phyloP scores from a whole-genome alignment of 2,888 invertebrate genomes.

The Lissocephala sabroskyi region DNA sequence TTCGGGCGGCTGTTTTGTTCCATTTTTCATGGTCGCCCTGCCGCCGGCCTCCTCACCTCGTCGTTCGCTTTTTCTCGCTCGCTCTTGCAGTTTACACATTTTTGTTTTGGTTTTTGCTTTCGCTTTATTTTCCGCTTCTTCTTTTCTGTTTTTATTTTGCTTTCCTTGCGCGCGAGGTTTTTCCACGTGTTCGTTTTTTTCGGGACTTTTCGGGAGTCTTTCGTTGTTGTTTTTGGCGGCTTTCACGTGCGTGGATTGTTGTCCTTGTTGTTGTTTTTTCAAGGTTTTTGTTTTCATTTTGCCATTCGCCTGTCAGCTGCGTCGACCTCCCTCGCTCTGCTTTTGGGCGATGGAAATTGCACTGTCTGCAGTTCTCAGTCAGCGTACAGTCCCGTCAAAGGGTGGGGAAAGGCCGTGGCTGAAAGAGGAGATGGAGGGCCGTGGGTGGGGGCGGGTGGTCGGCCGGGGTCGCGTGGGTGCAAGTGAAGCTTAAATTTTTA shows the following conservation, averaged over 20 bases:
- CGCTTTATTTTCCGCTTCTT: slow-evolving; percentile 54
- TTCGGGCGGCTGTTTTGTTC: slow-evolving; percentile 58
- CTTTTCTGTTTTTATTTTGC: slow-evolving; percentile 28
- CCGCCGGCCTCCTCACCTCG: too few relatives aligned
- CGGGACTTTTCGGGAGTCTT: too few relatives aligned
- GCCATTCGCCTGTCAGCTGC: slow-evolving; percentile 65
- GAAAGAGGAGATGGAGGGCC: slow-evolving; percentile 9
- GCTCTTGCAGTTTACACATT: slow-evolving; percentile 58
- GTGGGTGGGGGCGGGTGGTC: slow-evolving; percentile 8
- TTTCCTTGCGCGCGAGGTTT: slow-evolving; percentile 10
- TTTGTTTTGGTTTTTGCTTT: slow-evolving; percentile 67
- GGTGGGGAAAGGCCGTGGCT: too few relatives aligned
- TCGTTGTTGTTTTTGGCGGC: too few relatives aligned
- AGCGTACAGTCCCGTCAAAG: too few relatives aligned
- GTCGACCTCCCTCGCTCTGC: slow-evolving; percentile 6
- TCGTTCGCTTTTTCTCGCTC: too few relatives aligned
- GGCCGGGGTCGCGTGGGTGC: slow-evolving; percentile 29
- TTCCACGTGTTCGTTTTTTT: slow-evolving; percentile 30
- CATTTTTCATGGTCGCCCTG: slow-evolving; percentile 44
- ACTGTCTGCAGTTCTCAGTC: slow-evolving; percentile 59
- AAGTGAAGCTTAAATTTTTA: slow-evolving; percentile 49
- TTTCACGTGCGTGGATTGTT: too few relatives aligned
- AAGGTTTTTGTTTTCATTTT: slow-evolving; percentile 60
- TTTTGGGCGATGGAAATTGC: slow-evolving; percentile 44
- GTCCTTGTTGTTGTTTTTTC: too few relatives aligned